Base-by-base conservation (phyloP, 2,797 vertebrate genomes). In the Mycteria americana region DNA sequence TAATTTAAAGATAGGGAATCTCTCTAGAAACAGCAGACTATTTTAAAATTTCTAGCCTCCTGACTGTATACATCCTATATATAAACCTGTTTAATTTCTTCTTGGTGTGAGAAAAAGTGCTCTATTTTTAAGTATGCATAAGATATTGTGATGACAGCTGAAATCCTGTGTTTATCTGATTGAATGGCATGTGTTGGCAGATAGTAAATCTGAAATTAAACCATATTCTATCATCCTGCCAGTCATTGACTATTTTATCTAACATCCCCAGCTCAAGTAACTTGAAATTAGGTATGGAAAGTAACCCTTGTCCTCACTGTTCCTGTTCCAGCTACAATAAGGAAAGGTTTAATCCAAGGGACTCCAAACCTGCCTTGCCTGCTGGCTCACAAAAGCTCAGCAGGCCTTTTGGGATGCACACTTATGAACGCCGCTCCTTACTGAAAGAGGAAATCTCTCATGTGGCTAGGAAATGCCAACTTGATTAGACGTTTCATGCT, bases 151-250 rank as follows among this genome's bases (percentile, higher is more conserved):
- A 95, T 97, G 97, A 97, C 97, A 97, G 96, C 85, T 94, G 78
- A 94, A 96, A 97, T 94, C 79, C 94, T 94, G 91, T 97, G 96
- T 97, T 97, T 97, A 95, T 97, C 95, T 96, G 96, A 96, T 95
- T 95, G 96, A 96, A 97, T 97, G 96, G 81, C 94, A 97, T 91
- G 91, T 97, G 94, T 96, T 97, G 96, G 97, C 96, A 97, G 96
- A 97, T 93, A 97, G 96, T 92, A 97, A 97, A 97, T 95, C 94
- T 94, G 94, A 97, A 97, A 95, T 97, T 95, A 97, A 96, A 96
- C 96, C 92, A 87, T 91, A 89, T 95, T 97, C 85, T 94, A 92
- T 82, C 79, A 91, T 62, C 63, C 88, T 97, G 88, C 75, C 88
- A 95, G 89, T 95, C 96, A 78, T 13, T 93, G 74, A 95, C 89